These are phyloP conservation scores for Hozukius guyotensis DNA, from an alignment of 2,797 vertebrate genomes.

Conservation along the genomic window DNA sequence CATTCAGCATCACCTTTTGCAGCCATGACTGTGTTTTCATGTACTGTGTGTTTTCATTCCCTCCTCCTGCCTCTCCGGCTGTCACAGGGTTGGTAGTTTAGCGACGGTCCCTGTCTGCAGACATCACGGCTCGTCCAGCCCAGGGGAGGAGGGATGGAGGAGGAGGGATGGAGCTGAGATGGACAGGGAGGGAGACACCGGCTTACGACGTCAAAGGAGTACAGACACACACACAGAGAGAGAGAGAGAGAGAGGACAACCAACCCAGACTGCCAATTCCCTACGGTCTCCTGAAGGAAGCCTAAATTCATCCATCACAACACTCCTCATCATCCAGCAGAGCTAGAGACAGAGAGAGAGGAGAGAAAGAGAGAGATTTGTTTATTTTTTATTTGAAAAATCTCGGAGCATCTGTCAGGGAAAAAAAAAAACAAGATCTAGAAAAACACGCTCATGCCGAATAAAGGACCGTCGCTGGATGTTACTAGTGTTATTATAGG, in stretches of 20 bases:
- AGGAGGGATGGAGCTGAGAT: slow-evolving; percentile 83
- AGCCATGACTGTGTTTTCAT: not conserved
- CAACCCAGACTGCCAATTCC: slow-evolving; percentile 73
- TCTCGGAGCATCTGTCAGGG: slow-evolving; percentile 43
- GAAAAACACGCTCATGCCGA: slow-evolving; percentile 73
- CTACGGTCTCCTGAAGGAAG: slow-evolving; percentile 66
- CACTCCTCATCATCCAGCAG: slow-evolving; percentile 38
- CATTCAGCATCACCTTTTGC: no score
- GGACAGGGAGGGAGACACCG: slow-evolving; percentile 88
- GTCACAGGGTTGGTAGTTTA: slow-evolving; percentile 43
- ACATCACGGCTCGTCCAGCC: slow-evolving; percentile 81
- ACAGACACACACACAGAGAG: slow-evolving; percentile 69
- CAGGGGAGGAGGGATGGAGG: slow-evolving; percentile 83
- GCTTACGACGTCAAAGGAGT: slow-evolving; percentile 87
- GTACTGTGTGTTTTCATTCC: not conserved
- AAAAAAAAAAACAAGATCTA: slow-evolving; percentile 42
- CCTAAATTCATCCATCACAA: slow-evolving; percentile 48
- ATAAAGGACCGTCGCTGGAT: slow-evolving; percentile 75
- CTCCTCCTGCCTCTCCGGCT: not conserved
- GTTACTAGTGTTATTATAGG: slow-evolving; percentile 66
- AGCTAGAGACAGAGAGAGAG: slow-evolving; percentile 5
- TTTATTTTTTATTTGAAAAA: slow-evolving; percentile 47
- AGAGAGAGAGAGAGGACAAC: slow-evolving; percentile 60
- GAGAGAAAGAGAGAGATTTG: slow-evolving; percentile 24
- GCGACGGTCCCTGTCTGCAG: slow-evolving; percentile 76